A percentile compares a stretch with the other conserved stretches of the same genome.
These are phyloP conservation scores for Hydropsyche betteni DNA, from an alignment of 2,888 invertebrate genomes.

Conservation along the genomic window DNA sequence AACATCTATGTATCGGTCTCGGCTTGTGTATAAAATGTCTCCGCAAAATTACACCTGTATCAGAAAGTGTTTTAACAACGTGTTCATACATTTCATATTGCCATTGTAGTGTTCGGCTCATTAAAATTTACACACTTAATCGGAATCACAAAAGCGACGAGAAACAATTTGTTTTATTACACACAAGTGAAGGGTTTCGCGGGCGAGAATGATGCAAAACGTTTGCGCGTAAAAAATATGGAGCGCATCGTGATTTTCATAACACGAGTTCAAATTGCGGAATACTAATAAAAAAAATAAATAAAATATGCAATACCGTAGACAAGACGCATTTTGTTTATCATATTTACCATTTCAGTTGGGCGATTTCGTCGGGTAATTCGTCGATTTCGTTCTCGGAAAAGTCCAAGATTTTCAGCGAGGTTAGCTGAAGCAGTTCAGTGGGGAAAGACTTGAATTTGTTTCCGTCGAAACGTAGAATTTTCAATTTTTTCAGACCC, in stretches of 20 bases:
- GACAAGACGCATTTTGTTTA: slow-evolving; percentile 53
- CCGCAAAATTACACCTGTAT: no score
- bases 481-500: slow-evolving; percentile 55
- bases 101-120: no score
- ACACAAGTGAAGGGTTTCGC: no score
- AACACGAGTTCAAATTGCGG: neutral
- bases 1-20: no score
- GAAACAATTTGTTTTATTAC: no score
- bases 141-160: no score
- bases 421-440: slow-evolving; percentile 68
- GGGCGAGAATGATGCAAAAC: slow-evolving; percentile 11
- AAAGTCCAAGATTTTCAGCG: slow-evolving; percentile 72
- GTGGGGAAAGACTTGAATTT: slow-evolving; percentile 69
- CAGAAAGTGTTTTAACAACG: no score
- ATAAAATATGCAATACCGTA: slow-evolving; percentile 27
- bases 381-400: slow-evolving; percentile 73
- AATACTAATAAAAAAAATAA: slow-evolving; percentile 19
- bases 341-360: slow-evolving; percentile 63
- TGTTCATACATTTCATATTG: no score
- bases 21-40: no score
- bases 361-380: slow-evolving; percentile 72
- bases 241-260: slow-evolving; percentile 13
- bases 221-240: slow-evolving; percentile 10
- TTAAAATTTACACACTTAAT: no score
- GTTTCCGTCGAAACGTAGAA: slow-evolving; percentile 65